Conservation (phyloP, 2,888 invertebrate species). For the Amorpha juglandis region DNA sequence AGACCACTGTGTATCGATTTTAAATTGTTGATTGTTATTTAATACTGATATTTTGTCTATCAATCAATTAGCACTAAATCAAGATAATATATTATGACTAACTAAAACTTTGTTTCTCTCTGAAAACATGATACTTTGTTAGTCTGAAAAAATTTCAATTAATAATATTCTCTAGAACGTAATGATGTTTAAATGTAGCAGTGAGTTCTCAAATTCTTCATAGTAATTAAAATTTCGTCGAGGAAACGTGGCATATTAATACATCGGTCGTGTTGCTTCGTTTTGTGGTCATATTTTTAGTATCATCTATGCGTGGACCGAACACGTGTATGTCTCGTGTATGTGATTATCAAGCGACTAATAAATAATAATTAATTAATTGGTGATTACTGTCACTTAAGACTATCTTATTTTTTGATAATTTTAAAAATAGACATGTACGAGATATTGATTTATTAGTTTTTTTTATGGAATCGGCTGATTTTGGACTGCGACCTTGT, state of each 20-base stretch:
- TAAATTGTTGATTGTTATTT: not conserved
- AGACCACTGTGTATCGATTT: not conserved
- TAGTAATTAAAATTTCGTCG: not conserved
- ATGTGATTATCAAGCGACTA: constrained; percentile 22
- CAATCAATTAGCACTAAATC: not conserved
- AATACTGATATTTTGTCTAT: constrained; percentile 1
- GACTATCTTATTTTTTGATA: not conserved
- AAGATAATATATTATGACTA: no score
- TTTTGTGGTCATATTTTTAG: constrained; percentile 26
- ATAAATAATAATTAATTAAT: constrained; percentile 19
- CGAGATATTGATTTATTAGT: no score
- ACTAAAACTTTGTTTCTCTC: not conserved
- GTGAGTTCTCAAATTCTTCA: not conserved
- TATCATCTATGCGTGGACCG: constrained; percentile 22
- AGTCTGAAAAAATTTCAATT: not conserved
- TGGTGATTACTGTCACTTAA: not conserved
- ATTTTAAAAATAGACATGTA: no score
- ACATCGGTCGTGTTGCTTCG: not conserved
- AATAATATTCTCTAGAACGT: not conserved
- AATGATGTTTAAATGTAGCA: not conserved
- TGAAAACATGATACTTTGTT: not conserved
- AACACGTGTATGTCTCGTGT: constrained; percentile 23
- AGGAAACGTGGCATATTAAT: not conserved
- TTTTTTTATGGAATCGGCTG: no score
- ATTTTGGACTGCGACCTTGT: no score